Evolutionary conservation across 2,888 invertebrate species (phyloP), one percentile per base, ranked within the genome.

Genomic region (Drosophila meridiana): DNA sequence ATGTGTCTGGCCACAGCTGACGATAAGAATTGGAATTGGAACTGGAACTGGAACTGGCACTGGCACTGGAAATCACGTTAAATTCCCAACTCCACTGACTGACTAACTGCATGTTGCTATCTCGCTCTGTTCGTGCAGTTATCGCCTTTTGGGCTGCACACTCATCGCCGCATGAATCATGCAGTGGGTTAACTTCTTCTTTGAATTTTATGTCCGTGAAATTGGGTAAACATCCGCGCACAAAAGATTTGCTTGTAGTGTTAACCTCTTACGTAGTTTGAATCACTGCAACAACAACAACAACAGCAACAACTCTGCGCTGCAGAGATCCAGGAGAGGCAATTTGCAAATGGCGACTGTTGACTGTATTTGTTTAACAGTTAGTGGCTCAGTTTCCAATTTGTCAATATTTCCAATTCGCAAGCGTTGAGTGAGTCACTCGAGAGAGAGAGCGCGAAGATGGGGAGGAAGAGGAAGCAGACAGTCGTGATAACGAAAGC

Each of bases 181-280:
- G 55, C 55, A 30, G 13, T 50, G 34, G 32, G 61, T 48, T 69
- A 67, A 81, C 80, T 84, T 84, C 85, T 84, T 89, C 85, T 84
- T 89, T 70, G 80, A 79, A 87, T 79, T 86, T 65, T 45, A 64
- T 62, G 47, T 69, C 55, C 66, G 73, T 87, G 69, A 87, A 86
- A 70, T 65, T 69, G 43, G 73, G 66, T 76, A 89, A 84, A 84
- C 89, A 89, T 47, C 47, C 20, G 78, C 62, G 32, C 47, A 55
- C 45, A 53, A 60, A 56, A 56, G 26, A 52, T 58, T n/a, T 55
- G 28, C 20, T 48, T 61, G 28, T 48, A 8, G 26, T 26, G 11
- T 53, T 9, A 36, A 2, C 9, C 5, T 52, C 0, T 20, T 36
- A 2, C n/a, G 14, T 9, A 7, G 59, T 57, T 75, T 65, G 61